These are phyloP conservation scores for Paracentrotus lividus DNA, from an alignment of 53 echinoderm and acorn worm species.

Conservation along the genomic window DNA sequence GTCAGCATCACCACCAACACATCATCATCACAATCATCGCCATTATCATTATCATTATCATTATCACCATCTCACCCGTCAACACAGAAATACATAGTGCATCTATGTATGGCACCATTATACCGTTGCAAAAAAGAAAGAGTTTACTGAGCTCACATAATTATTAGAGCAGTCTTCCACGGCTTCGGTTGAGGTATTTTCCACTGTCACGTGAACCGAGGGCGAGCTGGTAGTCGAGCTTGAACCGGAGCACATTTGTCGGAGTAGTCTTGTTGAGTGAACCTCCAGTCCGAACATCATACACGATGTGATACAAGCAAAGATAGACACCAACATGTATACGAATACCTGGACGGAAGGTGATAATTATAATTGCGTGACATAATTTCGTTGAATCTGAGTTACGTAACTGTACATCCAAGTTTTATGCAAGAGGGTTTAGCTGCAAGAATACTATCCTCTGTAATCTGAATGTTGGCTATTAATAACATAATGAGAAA, in stretches of 20 bases:
- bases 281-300: constrained; percentile 69
- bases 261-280: background rate
- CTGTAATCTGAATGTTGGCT: too few species aligned
- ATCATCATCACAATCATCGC: too few species aligned
- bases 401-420: too few species aligned
- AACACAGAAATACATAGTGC: too few species aligned
- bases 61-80: too few species aligned
- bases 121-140: background rate
- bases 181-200: background rate
- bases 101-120: too few species aligned
- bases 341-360: constrained; percentile 5
- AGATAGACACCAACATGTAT: constrained; percentile 64
- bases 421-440: too few species aligned
- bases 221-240: background rate
- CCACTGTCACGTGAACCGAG: background rate
- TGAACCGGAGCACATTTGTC: constrained; percentile 1
- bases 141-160: background rate
- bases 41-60: too few species aligned
- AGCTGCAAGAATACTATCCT: too few species aligned
- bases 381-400: background rate
- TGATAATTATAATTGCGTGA: too few species aligned
- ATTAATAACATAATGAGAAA: too few species aligned
- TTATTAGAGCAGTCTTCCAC: background rate
- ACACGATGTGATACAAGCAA: constrained; percentile 57
- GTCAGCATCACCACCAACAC: too few species aligned